phyloP scores from a whole-genome alignment of 2,113 vertebrate genomes.

The Galemys pyrenaicus region DNA sequence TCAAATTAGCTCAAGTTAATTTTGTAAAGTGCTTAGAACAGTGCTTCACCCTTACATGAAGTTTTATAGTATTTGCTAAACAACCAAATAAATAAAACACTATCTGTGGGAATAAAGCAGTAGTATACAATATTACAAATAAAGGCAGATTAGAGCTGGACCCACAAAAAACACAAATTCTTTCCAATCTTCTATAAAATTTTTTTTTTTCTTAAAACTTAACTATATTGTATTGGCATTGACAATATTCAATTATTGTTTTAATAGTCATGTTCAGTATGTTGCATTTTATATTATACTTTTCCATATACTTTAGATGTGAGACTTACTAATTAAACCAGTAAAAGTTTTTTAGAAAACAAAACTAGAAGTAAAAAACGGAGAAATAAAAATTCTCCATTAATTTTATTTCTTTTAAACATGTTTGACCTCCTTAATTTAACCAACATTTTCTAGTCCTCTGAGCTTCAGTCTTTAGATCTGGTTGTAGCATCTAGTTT shows the following conservation, averaged over 20 bases:
- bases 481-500: background rate
- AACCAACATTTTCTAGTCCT: background rate
- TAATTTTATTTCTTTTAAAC: background rate
- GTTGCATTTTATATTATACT: background rate
- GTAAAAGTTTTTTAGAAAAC: conserved; percentile 23
- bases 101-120: background rate
- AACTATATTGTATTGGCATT: background rate
- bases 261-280: background rate
- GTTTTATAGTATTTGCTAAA: background rate
- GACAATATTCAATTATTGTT: background rate
- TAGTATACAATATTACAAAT: background rate
- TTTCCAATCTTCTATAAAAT: background rate
- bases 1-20: no score
- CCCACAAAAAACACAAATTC: background rate
- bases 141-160: background rate
- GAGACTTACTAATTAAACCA: background rate
- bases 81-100: background rate
- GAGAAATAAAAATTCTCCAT: background rate
- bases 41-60: background rate
- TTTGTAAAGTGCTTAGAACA: background rate
- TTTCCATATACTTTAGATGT: background rate
- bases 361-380: conserved; percentile 11
- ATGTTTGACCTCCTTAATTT: conserved; percentile 3
- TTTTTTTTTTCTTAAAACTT: background rate
- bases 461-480: background rate